Base-by-base conservation (phyloP, 2,797 vertebrate genomes). In the Champsocephalus esox region DNA sequence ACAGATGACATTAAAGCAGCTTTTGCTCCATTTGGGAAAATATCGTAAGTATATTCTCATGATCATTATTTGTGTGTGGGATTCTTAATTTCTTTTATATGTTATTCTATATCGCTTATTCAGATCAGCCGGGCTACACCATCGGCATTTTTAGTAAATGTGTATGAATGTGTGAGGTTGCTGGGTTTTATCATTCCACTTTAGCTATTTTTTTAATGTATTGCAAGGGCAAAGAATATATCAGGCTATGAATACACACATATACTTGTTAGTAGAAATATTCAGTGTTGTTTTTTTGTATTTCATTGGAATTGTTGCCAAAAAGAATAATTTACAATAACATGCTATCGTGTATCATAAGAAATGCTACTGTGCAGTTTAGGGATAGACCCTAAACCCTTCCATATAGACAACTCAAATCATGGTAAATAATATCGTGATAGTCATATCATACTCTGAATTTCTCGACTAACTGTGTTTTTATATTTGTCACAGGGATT, bases 1-100 rank as follows among this genome's bases (percentile, higher is more conserved):
- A 99, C 98, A 41, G 98, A 99, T 89, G 98, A 99, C 77, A 98
- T 99, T 91, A 98, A 97, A 94, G 96, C 98, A 68, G 98, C 98
- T 28, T 99, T 99, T 83, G 97, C 97, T 45, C 98, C 98, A 0
- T 99, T 99, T 84, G 98, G 98, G 80, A 98, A 98, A 92, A 99
- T 99, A 95, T 99, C 98, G 97, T 99, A 95, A 96, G 97, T 98
- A 44, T 59, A 0, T 66, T 46, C 1, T 65, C 11, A 0, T n/a
- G 9, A 5, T 44, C 2, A 3, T 59, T 5, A n/a, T 50, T 11
- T 3, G 1, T 34, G 14, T 46, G 3, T 44, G 32, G 14, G 3
- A 2, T 11, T 69, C 14, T 46, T 0, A 16, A 3, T 34, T 46
- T 2, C 19, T 17, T 34, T 45, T 50, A 0, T 49, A 13, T 11